Conservation (phyloP, 2,888 invertebrate species). For the Actias luna region DNA sequence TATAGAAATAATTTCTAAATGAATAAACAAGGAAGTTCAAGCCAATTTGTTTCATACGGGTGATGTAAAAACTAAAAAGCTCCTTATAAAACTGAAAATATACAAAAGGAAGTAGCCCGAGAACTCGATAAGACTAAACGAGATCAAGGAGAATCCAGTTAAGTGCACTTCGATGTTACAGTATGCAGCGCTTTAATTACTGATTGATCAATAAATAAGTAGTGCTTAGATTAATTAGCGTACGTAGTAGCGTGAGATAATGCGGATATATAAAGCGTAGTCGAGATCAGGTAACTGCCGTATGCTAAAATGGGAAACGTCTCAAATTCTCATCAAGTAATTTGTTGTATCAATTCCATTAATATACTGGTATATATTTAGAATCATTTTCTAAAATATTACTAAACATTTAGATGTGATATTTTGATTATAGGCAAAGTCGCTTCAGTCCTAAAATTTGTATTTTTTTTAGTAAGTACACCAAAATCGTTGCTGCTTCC, state of each 20-base stretch:
- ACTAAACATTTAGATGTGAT: background rate
- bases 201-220: slow-evolving; percentile 30
- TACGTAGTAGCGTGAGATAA: background rate
- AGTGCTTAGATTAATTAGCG: slow-evolving; percentile 10
- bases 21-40: background rate
- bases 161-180: slow-evolving; percentile 41
- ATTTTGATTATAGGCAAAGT: background rate
- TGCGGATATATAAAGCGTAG: background rate
- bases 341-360: background rate
- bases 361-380: background rate
- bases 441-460: too few relatives aligned
- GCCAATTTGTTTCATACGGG: background rate
- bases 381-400: background rate
- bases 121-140: slow-evolving; percentile 28
- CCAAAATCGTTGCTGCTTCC: too few relatives aligned
- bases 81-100: slow-evolving; percentile 14
- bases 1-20: background rate
- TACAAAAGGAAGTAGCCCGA: slow-evolving; percentile 25
- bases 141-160: slow-evolving; percentile 32
- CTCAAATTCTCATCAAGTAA: background rate
- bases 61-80: background rate
- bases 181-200: slow-evolving; percentile 32
- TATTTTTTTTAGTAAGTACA: too few relatives aligned
- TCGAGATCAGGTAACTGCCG: background rate
- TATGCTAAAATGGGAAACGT: background rate